These are phyloP conservation scores for Plutomurus gul DNA, from an alignment of 1,140 invertebrate genomes.

Conservation along the genomic window DNA sequence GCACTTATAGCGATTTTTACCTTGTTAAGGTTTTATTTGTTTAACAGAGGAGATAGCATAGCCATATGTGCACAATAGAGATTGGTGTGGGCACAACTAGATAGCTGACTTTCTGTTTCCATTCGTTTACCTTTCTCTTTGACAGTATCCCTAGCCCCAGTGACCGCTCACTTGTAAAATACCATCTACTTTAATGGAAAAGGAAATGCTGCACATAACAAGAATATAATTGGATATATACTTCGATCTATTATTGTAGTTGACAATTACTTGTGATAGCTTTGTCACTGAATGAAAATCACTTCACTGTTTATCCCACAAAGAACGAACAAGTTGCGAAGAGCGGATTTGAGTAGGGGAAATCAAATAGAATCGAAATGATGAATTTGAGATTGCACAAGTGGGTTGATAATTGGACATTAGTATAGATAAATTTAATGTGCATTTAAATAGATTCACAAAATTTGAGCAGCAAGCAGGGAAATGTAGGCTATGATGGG, in stretches of 20 bases:
- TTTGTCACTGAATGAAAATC: conserved; percentile 14
- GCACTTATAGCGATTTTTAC: neutral
- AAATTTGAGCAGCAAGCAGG: conserved; percentile 12
- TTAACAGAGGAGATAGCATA: neutral
- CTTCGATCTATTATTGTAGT: too few species aligned
- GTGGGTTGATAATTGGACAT: neutral
- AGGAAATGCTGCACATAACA: neutral
- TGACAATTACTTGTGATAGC: neutral
- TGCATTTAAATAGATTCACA: conserved; percentile 6
- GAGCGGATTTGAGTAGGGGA: neutral
- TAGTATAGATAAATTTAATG: conserved; percentile 29
- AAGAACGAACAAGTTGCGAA: neutral
- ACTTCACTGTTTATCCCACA: conserved; percentile 18
- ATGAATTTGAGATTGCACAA: conserved; percentile 25
- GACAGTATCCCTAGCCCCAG: neutral
- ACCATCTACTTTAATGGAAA: neutral
- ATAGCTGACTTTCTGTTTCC: neutral
- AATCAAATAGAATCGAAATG: neutral
- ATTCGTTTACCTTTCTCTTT: conserved; percentile 13
- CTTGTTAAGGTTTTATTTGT: neutral
- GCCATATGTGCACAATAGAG: neutral
- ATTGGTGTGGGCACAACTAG: neutral
- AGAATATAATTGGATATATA: neutral
- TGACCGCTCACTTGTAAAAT: neutral
- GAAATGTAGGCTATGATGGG: conserved; percentile 9